Percentiles rank a stretch among this genome's conserved stretches.
Conservation (phyloP, 1,140 invertebrate genomes). For the Gryllus bimaculatus region DNA sequence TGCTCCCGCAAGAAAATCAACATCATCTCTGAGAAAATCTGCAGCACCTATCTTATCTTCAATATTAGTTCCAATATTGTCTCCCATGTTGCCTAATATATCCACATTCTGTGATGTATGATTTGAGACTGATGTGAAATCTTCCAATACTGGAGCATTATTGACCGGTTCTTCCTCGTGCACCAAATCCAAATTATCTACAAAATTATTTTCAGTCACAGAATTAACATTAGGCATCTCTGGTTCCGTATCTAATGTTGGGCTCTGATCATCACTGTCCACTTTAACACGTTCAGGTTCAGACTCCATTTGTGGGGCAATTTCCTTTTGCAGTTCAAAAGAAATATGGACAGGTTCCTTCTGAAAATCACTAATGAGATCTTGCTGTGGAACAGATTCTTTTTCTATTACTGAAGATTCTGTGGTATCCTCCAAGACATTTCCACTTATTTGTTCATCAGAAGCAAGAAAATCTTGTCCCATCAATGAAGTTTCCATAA, state of each 20-base stretch:
- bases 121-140: background rate
- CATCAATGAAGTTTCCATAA: constrained; percentile 28
- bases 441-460: constrained; percentile 8
- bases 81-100: background rate
- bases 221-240: background rate
- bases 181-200: background rate
- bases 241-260: background rate
- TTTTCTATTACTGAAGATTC: constrained; percentile 17
- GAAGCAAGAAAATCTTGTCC: constrained; percentile 25
- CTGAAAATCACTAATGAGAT: constrained; percentile 37
- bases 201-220: background rate
- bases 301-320: constrained; percentile 11
- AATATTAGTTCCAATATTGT: background rate
- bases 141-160: background rate
- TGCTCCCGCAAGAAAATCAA: background rate
- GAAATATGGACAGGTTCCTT: background rate
- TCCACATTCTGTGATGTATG: background rate
- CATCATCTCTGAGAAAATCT: background rate
- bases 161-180: background rate
- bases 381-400: constrained; percentile 32
- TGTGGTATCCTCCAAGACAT: background rate
- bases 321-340: constrained; percentile 18
- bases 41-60: background rate
- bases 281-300: constrained; percentile 14
- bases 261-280: constrained; percentile 4